Conservation (phyloP, 2,888 invertebrate species). For the Brenthis daphne region DNA sequence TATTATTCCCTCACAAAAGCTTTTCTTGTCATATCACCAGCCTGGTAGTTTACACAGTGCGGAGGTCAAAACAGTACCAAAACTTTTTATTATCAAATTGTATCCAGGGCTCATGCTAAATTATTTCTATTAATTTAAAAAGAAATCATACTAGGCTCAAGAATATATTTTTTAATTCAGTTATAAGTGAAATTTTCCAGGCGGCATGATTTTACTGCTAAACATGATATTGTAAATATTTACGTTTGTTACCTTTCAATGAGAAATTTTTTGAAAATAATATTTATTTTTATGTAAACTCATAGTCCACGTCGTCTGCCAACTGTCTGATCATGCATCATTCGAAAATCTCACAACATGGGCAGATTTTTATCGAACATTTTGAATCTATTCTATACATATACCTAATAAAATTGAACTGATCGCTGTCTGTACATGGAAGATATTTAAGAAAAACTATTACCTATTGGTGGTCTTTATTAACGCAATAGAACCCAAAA, state of each 20-base stretch:
- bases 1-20: background rate
- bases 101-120: background rate
- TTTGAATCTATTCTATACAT: no score
- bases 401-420: no score
- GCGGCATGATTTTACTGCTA: background rate
- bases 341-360: no score
- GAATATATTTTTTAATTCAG: slow-evolving; percentile 1
- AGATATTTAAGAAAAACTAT: no score
- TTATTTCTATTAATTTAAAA: slow-evolving; percentile 4
- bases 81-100: background rate
- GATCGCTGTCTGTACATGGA: no score
- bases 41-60: background rate
- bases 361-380: no score
- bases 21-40: background rate
- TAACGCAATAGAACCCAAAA: no score
- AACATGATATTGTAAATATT: background rate
- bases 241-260: background rate
- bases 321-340: no score
- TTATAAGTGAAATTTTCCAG: slow-evolving; percentile 10
- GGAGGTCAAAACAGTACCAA: background rate
- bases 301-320: no score
- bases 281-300: no score
- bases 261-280: no score
- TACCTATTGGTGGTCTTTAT: no score
- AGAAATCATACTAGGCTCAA: background rate